Conservation (phyloP, 2,113 vertebrate genomes). For the Pholis gunnellus region DNA sequence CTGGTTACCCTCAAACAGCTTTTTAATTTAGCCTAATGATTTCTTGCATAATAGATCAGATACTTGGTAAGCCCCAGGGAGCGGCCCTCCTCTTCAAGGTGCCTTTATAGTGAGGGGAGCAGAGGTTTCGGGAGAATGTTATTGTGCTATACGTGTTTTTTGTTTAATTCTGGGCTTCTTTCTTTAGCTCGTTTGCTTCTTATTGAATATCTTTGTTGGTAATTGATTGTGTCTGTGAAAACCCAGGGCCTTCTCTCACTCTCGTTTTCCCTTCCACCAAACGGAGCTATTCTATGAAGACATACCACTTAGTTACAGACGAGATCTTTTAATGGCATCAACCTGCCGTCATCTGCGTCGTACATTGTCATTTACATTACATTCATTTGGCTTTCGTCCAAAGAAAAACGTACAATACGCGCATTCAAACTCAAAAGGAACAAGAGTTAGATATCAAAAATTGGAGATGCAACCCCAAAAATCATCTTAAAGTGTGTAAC, state of each 20-base stretch:
- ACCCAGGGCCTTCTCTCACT: neutral
- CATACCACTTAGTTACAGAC: neutral
- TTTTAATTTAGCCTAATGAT: constrained; percentile 90
- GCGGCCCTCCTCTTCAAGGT: constrained; percentile 83
- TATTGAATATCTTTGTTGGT: constrained; percentile 39
- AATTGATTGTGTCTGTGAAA: constrained; percentile 35
- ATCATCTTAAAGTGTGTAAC: neutral
- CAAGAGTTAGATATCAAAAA: neutral
- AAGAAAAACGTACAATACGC: neutral
- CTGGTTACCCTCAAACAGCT: constrained; percentile 87
- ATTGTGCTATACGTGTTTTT: constrained; percentile 71
- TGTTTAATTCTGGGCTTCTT: constrained; percentile 54
- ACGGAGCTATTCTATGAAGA: neutral
- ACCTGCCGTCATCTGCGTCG: neutral
- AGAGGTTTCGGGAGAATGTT: constrained; percentile 66
- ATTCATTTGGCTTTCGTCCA: neutral
- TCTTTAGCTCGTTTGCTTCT: constrained; percentile 34
- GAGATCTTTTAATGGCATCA: neutral
- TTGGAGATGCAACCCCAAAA: neutral
- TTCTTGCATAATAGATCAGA: constrained; percentile 88
- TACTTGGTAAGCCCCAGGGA: constrained; percentile 84
- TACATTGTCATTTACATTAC: neutral
- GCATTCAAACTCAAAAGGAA: neutral
- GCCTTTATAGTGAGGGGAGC: constrained; percentile 83
- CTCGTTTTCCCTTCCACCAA: constrained; percentile 8